These are phyloP conservation scores for Trisateles emortualis DNA, from an alignment of 2,888 invertebrate species.

Conservation along the genomic window DNA sequence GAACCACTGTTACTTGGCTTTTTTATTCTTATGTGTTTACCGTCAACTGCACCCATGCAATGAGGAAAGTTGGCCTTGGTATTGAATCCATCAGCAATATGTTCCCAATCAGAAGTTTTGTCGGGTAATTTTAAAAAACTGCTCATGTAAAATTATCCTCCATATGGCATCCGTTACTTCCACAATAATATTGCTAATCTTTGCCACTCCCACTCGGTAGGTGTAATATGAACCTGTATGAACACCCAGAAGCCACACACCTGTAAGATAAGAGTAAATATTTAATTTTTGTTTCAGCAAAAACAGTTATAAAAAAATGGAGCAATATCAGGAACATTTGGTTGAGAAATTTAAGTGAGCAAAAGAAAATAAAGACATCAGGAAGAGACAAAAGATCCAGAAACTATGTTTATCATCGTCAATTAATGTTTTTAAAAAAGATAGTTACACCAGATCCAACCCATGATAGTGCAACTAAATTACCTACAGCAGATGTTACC, in stretches of 20 bases:
- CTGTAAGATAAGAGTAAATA: constrained; percentile 33
- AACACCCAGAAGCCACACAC: constrained; percentile 26
- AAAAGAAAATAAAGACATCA: constrained; percentile 31
- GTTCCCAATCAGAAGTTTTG: constrained; percentile 29
- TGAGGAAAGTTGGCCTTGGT: constrained; percentile 41
- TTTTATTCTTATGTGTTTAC: constrained; percentile 39
- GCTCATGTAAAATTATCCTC: constrained; percentile 22
- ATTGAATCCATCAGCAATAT: constrained; percentile 39
- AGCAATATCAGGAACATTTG: constrained; percentile 25
- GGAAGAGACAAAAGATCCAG: constrained; percentile 24
- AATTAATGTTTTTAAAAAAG: constrained; percentile 12
- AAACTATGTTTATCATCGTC: constrained; percentile 21
- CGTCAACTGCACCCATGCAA: constrained; percentile 35
- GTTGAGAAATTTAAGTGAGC: constrained; percentile 24
- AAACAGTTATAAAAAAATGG: constrained; percentile 24
- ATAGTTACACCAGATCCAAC: constrained; percentile 31
- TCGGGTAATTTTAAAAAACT: constrained; percentile 23
- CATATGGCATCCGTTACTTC: constrained; percentile 34
- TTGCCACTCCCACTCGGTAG: constrained; percentile 35
- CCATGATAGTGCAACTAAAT: constrained; percentile 32
- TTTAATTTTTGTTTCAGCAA: constrained; percentile 31
- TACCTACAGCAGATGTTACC: constrained; percentile 21
- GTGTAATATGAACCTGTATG: constrained; percentile 34
- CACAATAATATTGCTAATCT: constrained; percentile 31
- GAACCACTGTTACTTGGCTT: constrained; percentile 33